Conservation (phyloP, 2,797 vertebrate genomes). For the Pitangus sulphuratus region DNA sequence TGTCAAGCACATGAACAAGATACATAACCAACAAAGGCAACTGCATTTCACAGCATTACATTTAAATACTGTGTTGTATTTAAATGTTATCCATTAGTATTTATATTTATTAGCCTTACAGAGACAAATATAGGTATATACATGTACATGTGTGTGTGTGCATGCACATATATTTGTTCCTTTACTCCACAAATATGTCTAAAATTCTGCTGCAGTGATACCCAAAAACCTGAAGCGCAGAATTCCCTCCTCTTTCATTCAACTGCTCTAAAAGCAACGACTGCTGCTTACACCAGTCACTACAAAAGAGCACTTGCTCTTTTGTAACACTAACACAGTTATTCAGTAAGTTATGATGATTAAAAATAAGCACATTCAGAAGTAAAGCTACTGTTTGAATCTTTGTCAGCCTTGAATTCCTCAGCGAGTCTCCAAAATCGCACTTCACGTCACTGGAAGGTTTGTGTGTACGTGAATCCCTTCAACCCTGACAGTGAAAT, state of each 20-base stretch:
- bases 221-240: neutral
- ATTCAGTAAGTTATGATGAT: neutral
- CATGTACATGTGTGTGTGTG: neutral
- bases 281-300: neutral
- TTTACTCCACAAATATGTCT: neutral
- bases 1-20: neutral
- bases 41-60: neutral
- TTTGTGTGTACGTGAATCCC: neutral
- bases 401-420: neutral
- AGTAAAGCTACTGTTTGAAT: neutral
- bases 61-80: neutral
- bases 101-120: neutral
- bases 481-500: neutral
- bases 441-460: neutral
- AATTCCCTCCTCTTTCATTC: neutral
- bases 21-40: neutral
- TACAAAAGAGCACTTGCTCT: neutral
- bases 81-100: neutral
- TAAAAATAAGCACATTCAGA: slow-evolving; percentile 4
- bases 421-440: neutral
- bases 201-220: neutral
- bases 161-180: neutral
- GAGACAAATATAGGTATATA: neutral
- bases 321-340: neutral
- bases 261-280: neutral